Evolutionary conservation across 2,888 invertebrate genomes (phyloP), one percentile per base, ranked within the genome.

Genomic region (Drosophila vallismaia): DNA sequence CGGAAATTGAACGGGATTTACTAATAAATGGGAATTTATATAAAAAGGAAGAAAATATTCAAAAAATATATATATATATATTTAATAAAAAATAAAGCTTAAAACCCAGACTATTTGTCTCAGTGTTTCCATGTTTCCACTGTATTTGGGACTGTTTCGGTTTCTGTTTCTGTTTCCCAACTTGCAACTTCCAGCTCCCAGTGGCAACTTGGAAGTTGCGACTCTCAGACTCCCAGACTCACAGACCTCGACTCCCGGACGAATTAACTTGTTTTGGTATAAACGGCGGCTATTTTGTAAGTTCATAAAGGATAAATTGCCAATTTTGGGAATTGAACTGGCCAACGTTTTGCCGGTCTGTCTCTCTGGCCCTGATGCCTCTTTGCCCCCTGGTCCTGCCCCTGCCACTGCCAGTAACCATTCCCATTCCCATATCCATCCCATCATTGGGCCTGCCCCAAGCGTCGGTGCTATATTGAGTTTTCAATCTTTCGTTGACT

Each of bases 211-310:
- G 10, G 60, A 70, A 44, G 31, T 40, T 38, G 12, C 49, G 70
- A 51, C 48, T 48, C 38, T 42, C 42, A 19, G 44, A 44, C 24
- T 44, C 10, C 44, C 52, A 38, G 46, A 19, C 40, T 38, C 38
- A 54, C 9, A 28, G 19, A 24, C 44, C 31, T 19, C 50, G 67
- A 68, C 69, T 63, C 58, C 67, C 54, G 79, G 75, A 83, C 88
- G 89, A 88, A 88, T 89, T 88, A 89, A 89, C 88, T 88, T 88
- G 88, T 88, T 88, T 88, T 88, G 88, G 88, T 87, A 88, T 89
- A 89, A 89, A 89, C 77, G 86, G 89, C 88, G 89, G 88, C 89
- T 89, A 89, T 89, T 88, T 88, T 89, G 86, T 87, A 85, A 89
- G 89, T 89, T 88, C 89, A 88, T 89, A 88, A 89, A 89, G 88